These are phyloP conservation scores for Irena cyanogastra DNA, from an alignment of 2,113 vertebrate genomes.

Conservation along the genomic window DNA sequence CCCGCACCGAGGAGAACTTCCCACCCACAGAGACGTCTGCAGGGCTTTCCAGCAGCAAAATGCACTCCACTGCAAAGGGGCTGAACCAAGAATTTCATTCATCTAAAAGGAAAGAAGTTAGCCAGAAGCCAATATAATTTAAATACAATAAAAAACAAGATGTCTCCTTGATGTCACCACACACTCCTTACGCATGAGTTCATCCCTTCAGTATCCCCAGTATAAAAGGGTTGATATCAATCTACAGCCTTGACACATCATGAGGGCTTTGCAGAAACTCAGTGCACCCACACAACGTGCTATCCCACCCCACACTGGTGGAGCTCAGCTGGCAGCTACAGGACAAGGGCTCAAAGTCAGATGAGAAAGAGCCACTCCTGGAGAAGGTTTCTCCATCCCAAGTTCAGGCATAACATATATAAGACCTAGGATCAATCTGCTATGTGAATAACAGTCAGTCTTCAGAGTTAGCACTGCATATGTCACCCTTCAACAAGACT, in stretches of 20 bases:
- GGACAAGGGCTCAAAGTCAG: accelerated
- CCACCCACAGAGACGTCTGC: accelerated
- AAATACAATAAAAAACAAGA: not conserved
- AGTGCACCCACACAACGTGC: accelerated
- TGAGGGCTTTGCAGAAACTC: not conserved
- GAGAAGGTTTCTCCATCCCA: not conserved
- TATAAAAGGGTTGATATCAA: not conserved
- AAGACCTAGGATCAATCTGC: not conserved
- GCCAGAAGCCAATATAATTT: not conserved
- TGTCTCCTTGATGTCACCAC: not conserved
- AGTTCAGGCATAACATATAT: not conserved
- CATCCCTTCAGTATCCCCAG: not conserved
- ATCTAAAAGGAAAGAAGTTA: not conserved
- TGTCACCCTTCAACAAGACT: not conserved
- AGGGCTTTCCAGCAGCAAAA: not conserved
- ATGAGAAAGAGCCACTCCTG: not conserved
- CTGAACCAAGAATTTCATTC: not conserved
- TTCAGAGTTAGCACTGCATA: not conserved
- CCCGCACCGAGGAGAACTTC: not conserved
- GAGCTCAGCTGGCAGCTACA: not conserved
- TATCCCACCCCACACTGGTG: not conserved
- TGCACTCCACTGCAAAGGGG: accelerated
- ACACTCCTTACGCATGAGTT: accelerated
- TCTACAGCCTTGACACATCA: not conserved
- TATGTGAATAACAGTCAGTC: not conserved